These are phyloP conservation scores for Oscheius sp. DNA, from an alignment of 2,888 invertebrate species.

Conservation along the genomic window DNA sequence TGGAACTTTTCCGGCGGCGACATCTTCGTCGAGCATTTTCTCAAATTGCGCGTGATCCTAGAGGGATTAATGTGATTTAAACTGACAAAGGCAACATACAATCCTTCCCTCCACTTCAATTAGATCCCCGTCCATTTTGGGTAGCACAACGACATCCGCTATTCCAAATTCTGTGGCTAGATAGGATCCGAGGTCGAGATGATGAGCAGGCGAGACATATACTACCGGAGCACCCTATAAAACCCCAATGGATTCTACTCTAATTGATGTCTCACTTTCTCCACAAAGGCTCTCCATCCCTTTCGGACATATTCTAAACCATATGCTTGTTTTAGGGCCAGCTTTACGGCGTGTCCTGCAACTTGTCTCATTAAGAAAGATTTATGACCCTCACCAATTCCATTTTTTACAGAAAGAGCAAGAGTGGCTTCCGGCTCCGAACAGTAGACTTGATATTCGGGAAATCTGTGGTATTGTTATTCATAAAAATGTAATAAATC, in stretches of 20 bases:
- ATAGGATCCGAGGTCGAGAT: conserved; percentile 59
- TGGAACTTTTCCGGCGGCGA: conserved; percentile 58
- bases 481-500: too few species aligned
- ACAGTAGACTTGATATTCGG: conserved; percentile 57
- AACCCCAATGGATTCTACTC: background rate
- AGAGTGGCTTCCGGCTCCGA: conserved; percentile 59
- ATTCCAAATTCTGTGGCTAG: conserved; percentile 64
- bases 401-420: conserved; percentile 55
- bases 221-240: conserved; percentile 63
- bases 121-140: conserved; percentile 57
- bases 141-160: conserved; percentile 56
- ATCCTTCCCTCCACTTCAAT: conserved; percentile 63
- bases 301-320: conserved; percentile 56
- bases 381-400: conserved; percentile 48
- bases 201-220: conserved; percentile 66
- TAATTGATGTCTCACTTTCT: conserved; percentile 47
- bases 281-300: conserved; percentile 60
- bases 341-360: conserved; percentile 57
- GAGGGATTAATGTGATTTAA: conserved; percentile 31
- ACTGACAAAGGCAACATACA: conserved; percentile 43
- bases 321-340: conserved; percentile 60
- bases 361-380: conserved; percentile 3
- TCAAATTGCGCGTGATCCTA: conserved; percentile 64
- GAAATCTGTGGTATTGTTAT: conserved; percentile 51
- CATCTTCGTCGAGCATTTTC: conserved; percentile 55